Percentiles rank a stretch among this genome's conserved stretches.
Conservation (phyloP, 1,140 invertebrate genomes). For the Panagrolaimus sp. region DNA sequence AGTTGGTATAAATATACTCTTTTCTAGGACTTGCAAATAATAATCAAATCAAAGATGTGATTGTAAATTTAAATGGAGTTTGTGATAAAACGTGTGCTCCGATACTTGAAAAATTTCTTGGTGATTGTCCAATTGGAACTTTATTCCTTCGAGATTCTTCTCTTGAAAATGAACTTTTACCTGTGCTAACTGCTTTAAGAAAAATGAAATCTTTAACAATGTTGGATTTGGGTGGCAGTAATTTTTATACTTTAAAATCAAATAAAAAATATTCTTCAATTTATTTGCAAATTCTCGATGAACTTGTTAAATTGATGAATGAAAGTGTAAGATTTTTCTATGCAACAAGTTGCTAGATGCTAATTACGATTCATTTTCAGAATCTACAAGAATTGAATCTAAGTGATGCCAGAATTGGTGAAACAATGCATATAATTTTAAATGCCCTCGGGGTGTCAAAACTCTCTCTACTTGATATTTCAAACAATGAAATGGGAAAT, state of each 20-base stretch:
- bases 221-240: slow-evolving; percentile 52
- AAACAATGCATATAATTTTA: slow-evolving; percentile 45
- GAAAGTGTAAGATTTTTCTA: slow-evolving; percentile 35
- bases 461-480: slow-evolving; percentile 46
- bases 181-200: slow-evolving; percentile 30
- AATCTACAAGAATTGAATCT: slow-evolving; percentile 50
- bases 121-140: slow-evolving; percentile 32
- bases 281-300: slow-evolving; percentile 30
- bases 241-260: slow-evolving; percentile 40
- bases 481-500: slow-evolving; percentile 53
- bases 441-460: slow-evolving; percentile 51
- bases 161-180: slow-evolving; percentile 44
- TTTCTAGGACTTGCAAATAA: slow-evolving; percentile 43
- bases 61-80: slow-evolving; percentile 30
- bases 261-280: slow-evolving; percentile 19
- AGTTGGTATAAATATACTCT: slow-evolving; percentile 19
- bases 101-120: slow-evolving; percentile 45
- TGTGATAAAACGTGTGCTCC: slow-evolving; percentile 37
- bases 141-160: slow-evolving; percentile 51
- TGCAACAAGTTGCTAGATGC: slow-evolving; percentile 24
- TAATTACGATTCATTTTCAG: slow-evolving; percentile 34
- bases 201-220: slow-evolving; percentile 32
- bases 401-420: slow-evolving; percentile 47
- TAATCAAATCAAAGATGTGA: slow-evolving; percentile 33
- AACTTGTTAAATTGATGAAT: slow-evolving; percentile 53